Evolutionary conservation across 2,797 vertebrate genomes (phyloP), one percentile per base, ranked within the genome.

Genomic region (Falco peregrinus): DNA sequence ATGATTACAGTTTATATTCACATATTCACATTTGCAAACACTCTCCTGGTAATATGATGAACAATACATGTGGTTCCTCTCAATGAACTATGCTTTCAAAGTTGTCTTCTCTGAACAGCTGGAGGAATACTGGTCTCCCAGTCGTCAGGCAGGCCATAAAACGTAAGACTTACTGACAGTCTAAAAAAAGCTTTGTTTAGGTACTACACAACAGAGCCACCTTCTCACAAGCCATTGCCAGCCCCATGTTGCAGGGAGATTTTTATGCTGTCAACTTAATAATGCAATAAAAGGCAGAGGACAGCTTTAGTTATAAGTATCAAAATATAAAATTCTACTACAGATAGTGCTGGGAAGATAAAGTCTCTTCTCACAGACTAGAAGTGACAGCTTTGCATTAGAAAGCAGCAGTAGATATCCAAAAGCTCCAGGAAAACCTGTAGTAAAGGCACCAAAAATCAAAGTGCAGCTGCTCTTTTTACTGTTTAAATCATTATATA

Each of bases 401-500:
- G 91, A 95, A 96, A 94, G 77, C 4, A 6, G 64, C 83, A 88
- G 79, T 53, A 91, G 95, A 89, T 87, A 94, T 80, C 93, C 85
- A 86, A 95, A 96, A 73, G 29, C 93, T 81, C 90, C 83, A 81
- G 90, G 83, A 92, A 93, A 97, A 95, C 91, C 83, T 92, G 87
- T 91, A 97, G 85, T 91, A 97, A 95, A 95, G 85, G 75, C 94
- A 96, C 87, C 67, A 80, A 96, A 96, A 97, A 97, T 95, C 97
- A 96, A 97, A 97, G 95, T 91, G 87, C 96, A 97, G 96, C 96
- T 98, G 97, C 95, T 98, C 97, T 96, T 97, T 97, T 96, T 91
- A 92, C 95, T 95, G 96, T 96, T 97, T 96, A 98, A 98, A 98
- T 98, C 97, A 98, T 98, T 98, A 98, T 96, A 96, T 97, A 98